These are phyloP conservation scores for Mus minutoides DNA, from an alignment of 2,797 vertebrate genomes.

Conservation along the genomic window DNA sequence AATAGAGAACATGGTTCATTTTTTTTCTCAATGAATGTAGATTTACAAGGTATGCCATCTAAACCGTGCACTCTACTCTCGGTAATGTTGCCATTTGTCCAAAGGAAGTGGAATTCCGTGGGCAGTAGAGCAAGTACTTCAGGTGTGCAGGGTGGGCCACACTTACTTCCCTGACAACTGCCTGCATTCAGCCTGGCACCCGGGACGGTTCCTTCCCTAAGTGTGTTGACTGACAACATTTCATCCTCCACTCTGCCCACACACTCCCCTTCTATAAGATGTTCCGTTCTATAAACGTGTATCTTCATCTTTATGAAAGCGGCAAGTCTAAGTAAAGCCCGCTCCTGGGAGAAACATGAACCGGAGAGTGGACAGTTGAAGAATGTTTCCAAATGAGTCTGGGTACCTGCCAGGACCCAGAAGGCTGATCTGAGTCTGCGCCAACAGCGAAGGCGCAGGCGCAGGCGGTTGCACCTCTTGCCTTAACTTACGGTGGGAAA, in stretches of 20 bases:
- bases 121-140: neutral
- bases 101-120: neutral
- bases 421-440: neutral
- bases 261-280: slow-evolving; percentile 8
- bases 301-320: slow-evolving; percentile 29
- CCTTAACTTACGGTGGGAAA: neutral
- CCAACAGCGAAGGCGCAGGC: slow-evolving; percentile 43
- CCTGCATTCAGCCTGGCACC: neutral
- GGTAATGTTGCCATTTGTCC: neutral
- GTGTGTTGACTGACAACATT: neutral
- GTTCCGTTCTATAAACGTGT: neutral
- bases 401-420: neutral
- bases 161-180: slow-evolving; percentile 23
- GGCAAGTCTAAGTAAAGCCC: neutral
- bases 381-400: neutral
- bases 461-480: neutral
- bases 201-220: neutral
- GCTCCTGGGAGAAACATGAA: slow-evolving; percentile 15
- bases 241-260: slow-evolving; percentile 24
- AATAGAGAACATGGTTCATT: neutral
- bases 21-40: neutral
- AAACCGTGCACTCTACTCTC: neutral
- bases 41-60: neutral
- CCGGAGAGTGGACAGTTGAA: slow-evolving; percentile 22
- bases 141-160: neutral